These are phyloP conservation scores for Lipotes vexillifer DNA, from an alignment of 2,113 vertebrate genomes.

Conservation along the genomic window DNA sequence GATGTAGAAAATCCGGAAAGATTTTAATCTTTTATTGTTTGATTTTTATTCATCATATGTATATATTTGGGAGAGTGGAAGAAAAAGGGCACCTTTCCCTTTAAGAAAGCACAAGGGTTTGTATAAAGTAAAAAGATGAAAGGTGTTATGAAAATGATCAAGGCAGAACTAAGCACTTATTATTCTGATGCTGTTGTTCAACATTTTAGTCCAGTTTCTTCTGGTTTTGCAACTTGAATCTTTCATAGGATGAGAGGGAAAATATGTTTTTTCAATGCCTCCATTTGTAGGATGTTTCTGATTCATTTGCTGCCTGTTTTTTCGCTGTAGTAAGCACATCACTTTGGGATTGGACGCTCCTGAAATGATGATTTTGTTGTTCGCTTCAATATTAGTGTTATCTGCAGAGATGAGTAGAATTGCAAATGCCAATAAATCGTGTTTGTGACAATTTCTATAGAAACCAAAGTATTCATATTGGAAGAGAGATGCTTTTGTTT, in stretches of 20 bases:
- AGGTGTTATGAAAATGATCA: background rate
- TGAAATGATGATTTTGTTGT: background rate
- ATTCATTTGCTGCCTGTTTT: background rate
- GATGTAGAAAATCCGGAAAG: background rate
- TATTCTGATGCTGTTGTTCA: background rate
- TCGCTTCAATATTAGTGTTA: background rate
- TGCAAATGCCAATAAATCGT: background rate
- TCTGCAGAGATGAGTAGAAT: background rate
- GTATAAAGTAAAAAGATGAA: background rate
- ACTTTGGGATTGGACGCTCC: background rate
- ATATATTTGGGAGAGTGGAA: background rate
- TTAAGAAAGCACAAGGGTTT: background rate
- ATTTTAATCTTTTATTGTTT: background rate
- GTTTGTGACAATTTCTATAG: background rate
- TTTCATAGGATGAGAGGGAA: background rate
- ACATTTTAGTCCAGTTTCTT: background rate
- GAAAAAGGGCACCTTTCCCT: background rate
- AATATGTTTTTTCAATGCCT: background rate
- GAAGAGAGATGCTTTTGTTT: background rate
- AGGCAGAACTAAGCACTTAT: background rate
- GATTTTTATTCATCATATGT: background rate
- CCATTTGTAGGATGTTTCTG: background rate
- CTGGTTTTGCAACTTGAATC: background rate
- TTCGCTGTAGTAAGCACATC: background rate
- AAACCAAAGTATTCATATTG: background rate